Evolutionary conservation across 1,140 invertebrate species (phyloP), one percentile per base, ranked within the genome.

Genomic region (Rhizoglyphus robini): DNA sequence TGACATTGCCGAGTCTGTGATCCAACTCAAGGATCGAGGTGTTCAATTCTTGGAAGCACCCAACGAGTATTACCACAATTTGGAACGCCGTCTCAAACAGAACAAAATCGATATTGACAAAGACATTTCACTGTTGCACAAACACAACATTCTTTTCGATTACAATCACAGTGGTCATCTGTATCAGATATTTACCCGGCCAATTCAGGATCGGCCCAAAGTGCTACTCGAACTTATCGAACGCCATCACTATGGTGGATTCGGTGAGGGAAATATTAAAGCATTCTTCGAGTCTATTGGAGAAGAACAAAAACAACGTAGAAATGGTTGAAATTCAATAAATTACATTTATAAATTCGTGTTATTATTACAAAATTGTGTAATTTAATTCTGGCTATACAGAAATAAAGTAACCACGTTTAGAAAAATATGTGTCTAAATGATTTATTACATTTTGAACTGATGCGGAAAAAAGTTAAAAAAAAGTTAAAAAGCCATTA

Each of bases 191-290:
- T 99, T 99, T 76, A 96, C 93, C 0, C 96, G 95, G 79, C 96
- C 93, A 71, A 87, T 96, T 77, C 93, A 99, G 77, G 96, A 99
- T 73, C 80, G 95, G 66, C 96, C 96, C 1, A 99, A 96, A 0
- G 73, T 99, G 1, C 99, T 99, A 76, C 76, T 98, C 30, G 96
- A 99, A 79, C 86, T 98, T 30, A 99, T 99, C 73, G 95, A 99
- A 76, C 83, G 96, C 68, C 83, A 86, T 70, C 98, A 99, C 76
- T 90, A 96, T 73, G 86, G 88, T 75, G 96, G 96, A 59, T 99
- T 99, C 77, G 96, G 96, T 63, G 95, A 94, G 73, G 96, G 96
- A 31, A 99, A 99, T 75, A 99, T 99, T 76, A 96, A 98, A 79
- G 90, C 95, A 8, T 77, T 99, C 2, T 99, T 99, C 76, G 91